Conservation (phyloP, 2,888 invertebrate genomes). For the Drosophila picticornis region DNA sequence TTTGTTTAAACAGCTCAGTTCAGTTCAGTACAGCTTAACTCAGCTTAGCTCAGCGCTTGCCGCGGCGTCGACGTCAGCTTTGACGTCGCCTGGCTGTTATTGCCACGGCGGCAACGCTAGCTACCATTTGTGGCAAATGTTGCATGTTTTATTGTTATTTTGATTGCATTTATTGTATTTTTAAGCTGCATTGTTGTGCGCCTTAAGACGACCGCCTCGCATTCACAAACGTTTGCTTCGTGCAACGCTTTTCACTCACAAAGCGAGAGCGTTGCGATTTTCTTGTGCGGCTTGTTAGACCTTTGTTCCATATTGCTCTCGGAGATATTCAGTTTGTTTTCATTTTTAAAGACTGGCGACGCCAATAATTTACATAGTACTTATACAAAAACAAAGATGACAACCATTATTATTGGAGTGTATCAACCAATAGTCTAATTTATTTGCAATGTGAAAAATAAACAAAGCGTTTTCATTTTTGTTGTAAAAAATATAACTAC, state of each 20-base stretch:
- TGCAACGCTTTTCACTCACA: constrained; percentile 13
- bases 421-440: neutral
- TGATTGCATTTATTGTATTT: constrained; percentile 83
- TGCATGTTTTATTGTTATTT: constrained; percentile 83
- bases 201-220: constrained; percentile 60
- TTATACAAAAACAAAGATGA: neutral
- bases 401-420: neutral
- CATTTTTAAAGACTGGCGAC: neutral
- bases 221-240: constrained; percentile 48
- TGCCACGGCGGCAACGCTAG: constrained; percentile 35
- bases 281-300: neutral
- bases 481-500: neutral
- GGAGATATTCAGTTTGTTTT: neutral
- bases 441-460: neutral
- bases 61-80: constrained; percentile 11
- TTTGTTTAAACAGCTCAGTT: constrained; percentile 69
- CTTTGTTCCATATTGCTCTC: neutral
- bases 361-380: neutral
- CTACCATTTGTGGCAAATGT: constrained; percentile 79
- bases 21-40: constrained; percentile 41
- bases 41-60: constrained; percentile 41
- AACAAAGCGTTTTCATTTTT: neutral
- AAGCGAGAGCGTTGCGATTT: constrained; percentile 1
- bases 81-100: constrained; percentile 39
- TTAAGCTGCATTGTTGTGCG: constrained; percentile 78